Conservation (phyloP, 2,113 vertebrate species). For the Triplophysa dalaica region DNA sequence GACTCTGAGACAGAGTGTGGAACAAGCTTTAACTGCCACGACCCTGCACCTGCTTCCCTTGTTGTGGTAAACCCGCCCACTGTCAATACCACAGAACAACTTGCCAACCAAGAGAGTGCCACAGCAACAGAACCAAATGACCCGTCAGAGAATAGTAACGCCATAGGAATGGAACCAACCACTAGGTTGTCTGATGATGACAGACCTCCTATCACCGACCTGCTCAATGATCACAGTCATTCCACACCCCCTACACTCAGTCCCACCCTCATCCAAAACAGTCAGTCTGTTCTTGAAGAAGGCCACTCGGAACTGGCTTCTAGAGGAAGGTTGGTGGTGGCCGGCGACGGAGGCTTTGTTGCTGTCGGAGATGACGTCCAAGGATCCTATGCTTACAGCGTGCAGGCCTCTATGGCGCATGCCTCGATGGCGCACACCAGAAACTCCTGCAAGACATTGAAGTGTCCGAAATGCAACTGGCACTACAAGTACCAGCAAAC, state of each 20-base stretch:
- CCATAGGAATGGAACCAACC: slow-evolving; percentile 58
- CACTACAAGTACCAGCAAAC: slow-evolving; percentile 99
- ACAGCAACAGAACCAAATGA: slow-evolving; percentile 86
- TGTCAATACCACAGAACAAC: slow-evolving; percentile 76
- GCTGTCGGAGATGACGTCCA: slow-evolving; percentile 27
- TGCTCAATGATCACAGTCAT: slow-evolving; percentile 38
- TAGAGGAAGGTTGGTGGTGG: slow-evolving; percentile 34
- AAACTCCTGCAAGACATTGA: slow-evolving; percentile 98
- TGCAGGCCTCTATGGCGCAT: slow-evolving; percentile 98
- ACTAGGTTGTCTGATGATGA: slow-evolving; percentile 39
- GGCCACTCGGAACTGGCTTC: slow-evolving; percentile 24
- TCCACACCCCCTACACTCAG: slow-evolving; percentile 27
- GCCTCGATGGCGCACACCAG: slow-evolving; percentile 99
- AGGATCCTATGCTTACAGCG: slow-evolving; percentile 80
- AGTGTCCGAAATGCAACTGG: slow-evolving; percentile 99
- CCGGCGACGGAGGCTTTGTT: slow-evolving; percentile 26
- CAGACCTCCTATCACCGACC: slow-evolving; percentile 31
- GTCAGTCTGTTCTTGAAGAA: slow-evolving; percentile 34
- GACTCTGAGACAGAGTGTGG: slow-evolving; percentile 81
- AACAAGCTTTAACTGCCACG: slow-evolving; percentile 92
- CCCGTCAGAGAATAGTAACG: slow-evolving; percentile 76
- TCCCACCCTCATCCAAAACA: slow-evolving; percentile 14
- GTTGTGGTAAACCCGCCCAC: slow-evolving; percentile 59
- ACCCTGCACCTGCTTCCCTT: slow-evolving; percentile 62
- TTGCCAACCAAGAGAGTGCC: slow-evolving; percentile 85